Evolutionary conservation across 2,888 invertebrate genomes (phyloP), one percentile per base, ranked within the genome.

Genomic region (Drosophila sordidula): DNA sequence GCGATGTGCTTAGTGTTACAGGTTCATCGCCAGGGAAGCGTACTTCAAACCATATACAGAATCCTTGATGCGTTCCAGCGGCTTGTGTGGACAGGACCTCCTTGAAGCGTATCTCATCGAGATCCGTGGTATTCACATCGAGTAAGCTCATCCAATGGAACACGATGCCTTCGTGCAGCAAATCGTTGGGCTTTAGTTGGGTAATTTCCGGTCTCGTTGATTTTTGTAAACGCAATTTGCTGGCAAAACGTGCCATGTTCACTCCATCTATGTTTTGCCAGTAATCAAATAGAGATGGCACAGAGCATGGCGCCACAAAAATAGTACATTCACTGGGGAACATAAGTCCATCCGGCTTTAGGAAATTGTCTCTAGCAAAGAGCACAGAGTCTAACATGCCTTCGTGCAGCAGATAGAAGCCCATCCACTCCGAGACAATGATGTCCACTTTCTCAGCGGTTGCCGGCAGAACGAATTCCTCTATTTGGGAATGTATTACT

Each of bases 401-500:
- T 92, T 99, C 98, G 90, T 98, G 98, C 14, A 99, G 93, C 34
- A 99, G 93, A 92, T 98, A 98, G 92, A 98, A 98, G 0, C 98
- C 98, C 98, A 99, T 99, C 98, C 98, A 99, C 93, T 99, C 98
- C 0, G 98, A 98, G 5, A 99, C 95, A 72, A 99, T 97, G 9
- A 97, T 94, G 92, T 98, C 98, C 1, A 97, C 96, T 92, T 96
- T 95, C 8, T 94, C 93, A 52, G 94, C 82, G 6, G 91, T 93
- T 3, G 71, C 79, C 0, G 96, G 95, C 51, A 96, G 91, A 1
- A 92, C 90, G 3, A 97, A 93, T 88, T 97, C 95, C 51, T 91
- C 91, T 0, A 91, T 80, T 63, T 78, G 77, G 0, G 87, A 89
- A 11, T 89, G 86, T 25, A 91, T 87, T 44, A 97, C 94, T 68